Conservation (phyloP, 1,140 invertebrate species). For the Lutraria rhynchaena region DNA sequence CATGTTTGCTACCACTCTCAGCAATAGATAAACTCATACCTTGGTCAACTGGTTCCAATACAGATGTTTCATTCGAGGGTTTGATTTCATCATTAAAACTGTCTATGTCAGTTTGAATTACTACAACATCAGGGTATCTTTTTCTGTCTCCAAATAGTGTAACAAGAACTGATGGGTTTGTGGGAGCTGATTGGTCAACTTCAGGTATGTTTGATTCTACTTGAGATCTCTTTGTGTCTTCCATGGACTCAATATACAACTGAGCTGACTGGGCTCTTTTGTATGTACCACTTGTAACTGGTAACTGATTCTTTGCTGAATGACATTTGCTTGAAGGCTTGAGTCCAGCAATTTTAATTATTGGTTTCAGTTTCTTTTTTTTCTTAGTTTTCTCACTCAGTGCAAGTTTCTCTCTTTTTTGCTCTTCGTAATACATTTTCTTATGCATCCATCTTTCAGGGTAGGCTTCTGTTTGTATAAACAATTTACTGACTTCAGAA, state of each 20-base stretch:
- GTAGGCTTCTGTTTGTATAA: constrained; percentile 39
- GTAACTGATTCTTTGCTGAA: neutral
- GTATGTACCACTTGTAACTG: neutral
- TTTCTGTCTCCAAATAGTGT: too few species aligned
- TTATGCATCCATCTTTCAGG: constrained; percentile 32
- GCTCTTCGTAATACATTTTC: neutral
- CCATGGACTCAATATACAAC: too few species aligned
- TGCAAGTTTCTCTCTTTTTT: neutral
- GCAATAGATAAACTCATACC: neutral
- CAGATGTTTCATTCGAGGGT: too few species aligned
- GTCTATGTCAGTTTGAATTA: too few species aligned
- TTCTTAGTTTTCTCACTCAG: neutral
- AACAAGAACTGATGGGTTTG: too few species aligned
- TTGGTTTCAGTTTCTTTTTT: neutral
- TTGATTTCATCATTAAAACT: too few species aligned
- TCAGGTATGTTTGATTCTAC: too few species aligned
- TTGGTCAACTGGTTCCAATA: too few species aligned
- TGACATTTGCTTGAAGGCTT: neutral
- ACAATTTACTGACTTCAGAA: constrained; percentile 29
- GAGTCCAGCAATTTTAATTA: neutral
- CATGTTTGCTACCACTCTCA: neutral
- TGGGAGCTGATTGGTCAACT: too few species aligned
- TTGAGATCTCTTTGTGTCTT: too few species aligned
- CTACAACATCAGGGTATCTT: too few species aligned
- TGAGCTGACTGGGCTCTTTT: constrained; percentile 7